Base-by-base conservation (phyloP, 2,113 vertebrate species). In the Callocephalon fimbriatum region DNA sequence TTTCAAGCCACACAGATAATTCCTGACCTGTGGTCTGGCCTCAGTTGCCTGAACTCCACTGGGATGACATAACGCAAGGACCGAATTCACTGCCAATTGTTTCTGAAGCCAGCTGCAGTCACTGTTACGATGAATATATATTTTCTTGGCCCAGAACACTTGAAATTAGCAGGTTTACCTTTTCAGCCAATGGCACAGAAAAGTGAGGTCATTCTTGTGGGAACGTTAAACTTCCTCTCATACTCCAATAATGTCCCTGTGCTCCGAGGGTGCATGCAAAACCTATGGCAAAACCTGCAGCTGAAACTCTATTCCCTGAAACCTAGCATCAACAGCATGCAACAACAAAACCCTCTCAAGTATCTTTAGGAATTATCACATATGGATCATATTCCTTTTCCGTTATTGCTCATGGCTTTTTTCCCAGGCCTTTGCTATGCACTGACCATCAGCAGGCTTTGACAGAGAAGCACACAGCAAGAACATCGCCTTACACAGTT, bases 81-180 rank as follows among this genome's bases (percentile, higher is more conserved):
- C 86, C 15, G 78, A 91, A 92, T 93, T 78, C 81, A 67, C 51
- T 83, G 38, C 37, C 63, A 94, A 88, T 74, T 93, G 86, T 79
- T 90, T 93, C 19, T 93, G 26, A 88, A 93, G 78, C 50, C 67
- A 77, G 31, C 68, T 86, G 54, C 47, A 61, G n/a, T 68, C 50
- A 78, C 15, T 96, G 93, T 84, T 88, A 81, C 37, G 21, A 92
- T 42, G 3, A 79, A 80, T 70, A 50, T 47, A 23, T 44, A 73
- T 94, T 88, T 95, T 90, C 79, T 88, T 88, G 38, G 51, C 65
- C 27, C 38, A 35, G 16, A 74, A 78, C 68, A 63, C 61, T 88
- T 71, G 29, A 94, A 93, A 95, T 86, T 51, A 91, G n/a, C 61
- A 48, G 19, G 0, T 85, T 81, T 89, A 68, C 26, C 59, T 91